Evolutionary conservation across 2,113 vertebrate genomes (phyloP).

Genomic region (Cariama cristata): DNA sequence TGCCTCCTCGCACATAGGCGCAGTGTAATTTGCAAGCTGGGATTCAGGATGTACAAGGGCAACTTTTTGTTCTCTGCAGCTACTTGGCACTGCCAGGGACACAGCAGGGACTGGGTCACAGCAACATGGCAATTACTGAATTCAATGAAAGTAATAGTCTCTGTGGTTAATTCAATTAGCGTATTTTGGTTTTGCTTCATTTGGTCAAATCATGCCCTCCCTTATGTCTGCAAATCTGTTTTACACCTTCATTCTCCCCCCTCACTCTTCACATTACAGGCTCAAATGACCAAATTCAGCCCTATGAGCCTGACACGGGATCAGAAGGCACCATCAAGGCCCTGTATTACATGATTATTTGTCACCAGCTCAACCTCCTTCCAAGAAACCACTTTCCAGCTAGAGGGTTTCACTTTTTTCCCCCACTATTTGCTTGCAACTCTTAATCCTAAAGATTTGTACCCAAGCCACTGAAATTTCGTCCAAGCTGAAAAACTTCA

Average conservation of each 20-base stretch:
- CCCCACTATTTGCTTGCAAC: not conserved
- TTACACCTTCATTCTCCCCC: not conserved
- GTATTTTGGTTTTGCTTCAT: conserved; percentile 18
- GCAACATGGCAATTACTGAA: not conserved
- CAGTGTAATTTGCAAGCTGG: not conserved
- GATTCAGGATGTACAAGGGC: not conserved
- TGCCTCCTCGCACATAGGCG: not conserved
- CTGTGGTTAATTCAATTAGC: conserved; percentile 8
- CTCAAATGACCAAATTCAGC: not conserved
- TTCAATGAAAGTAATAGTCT: not conserved
- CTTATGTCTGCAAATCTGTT: conserved; percentile 10
- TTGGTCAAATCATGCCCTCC: conserved; percentile 20
- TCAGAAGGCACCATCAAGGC: not conserved
- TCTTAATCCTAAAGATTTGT: not conserved
- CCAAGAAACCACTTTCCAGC: not conserved
- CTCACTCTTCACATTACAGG: not conserved
- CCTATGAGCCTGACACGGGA: not conserved
- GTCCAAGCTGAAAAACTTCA: not conserved
- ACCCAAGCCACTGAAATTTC: not conserved
- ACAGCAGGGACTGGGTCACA: not conserved
- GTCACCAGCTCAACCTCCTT: not conserved
- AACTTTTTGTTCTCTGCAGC: not conserved
- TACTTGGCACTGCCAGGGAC: not conserved
- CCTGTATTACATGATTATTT: not conserved
- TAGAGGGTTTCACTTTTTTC: not conserved